Percentiles rank a stretch among this genome's conserved stretches.
Evolutionary conservation across 2,113 vertebrate genomes (phyloP).

Genomic region (Grallaria varia): DNA sequence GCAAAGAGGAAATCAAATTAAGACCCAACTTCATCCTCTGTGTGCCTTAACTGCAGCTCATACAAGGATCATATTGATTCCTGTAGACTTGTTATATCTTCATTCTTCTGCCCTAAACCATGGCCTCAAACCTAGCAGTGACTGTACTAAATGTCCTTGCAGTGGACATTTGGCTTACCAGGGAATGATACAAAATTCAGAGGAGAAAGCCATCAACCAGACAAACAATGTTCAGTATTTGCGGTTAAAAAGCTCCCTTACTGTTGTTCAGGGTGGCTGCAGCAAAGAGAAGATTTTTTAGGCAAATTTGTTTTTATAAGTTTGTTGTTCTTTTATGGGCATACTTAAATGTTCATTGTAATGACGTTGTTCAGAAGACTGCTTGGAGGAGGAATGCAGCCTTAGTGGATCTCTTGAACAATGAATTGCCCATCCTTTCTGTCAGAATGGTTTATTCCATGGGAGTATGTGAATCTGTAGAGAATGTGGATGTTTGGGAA

Average conservation of each 20-base stretch:
- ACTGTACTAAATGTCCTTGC: neutral
- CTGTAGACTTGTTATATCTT: neutral
- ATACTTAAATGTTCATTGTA: neutral
- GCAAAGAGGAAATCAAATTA: neutral
- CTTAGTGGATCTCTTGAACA: neutral
- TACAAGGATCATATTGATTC: neutral
- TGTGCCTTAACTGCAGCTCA: neutral
- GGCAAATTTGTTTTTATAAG: neutral
- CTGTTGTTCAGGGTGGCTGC: neutral
- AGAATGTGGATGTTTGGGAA: neutral
- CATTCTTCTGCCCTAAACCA: neutral
- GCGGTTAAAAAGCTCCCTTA: neutral
- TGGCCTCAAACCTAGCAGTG: neutral
- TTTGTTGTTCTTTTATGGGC: slow-evolving; percentile 17
- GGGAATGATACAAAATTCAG: neutral
- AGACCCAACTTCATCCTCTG: neutral
- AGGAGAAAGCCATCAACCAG: neutral
- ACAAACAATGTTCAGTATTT: neutral
- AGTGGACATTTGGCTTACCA: neutral
- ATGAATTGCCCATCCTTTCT: neutral
- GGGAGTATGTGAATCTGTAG: neutral
- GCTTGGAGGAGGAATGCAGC: neutral
- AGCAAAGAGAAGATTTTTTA: neutral
- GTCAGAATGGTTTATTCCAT: neutral
- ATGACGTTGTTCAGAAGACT: neutral